phyloP scores from a whole-genome alignment of 2,888 invertebrate genomes.

The Vanessa cardui region DNA sequence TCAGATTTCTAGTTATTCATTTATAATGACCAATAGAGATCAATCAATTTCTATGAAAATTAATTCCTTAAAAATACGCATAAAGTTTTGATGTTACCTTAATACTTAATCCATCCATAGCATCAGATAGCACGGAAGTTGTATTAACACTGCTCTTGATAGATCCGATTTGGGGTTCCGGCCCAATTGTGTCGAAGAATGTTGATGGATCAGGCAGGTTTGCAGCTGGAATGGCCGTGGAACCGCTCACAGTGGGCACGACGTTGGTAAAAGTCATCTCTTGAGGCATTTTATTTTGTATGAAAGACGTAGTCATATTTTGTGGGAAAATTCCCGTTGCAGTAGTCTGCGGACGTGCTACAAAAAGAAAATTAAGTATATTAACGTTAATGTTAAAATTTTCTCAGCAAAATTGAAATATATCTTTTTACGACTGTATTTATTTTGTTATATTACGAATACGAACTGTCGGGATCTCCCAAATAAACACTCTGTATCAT shows the following conservation, averaged over 20 bases:
- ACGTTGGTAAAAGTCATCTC: slow-evolving; percentile 64
- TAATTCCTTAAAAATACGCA: too few relatives aligned
- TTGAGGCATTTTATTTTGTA: slow-evolving; percentile 54
- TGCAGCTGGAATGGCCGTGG: slow-evolving; percentile 64
- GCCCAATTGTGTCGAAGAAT: slow-evolving; percentile 77
- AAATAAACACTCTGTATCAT: slow-evolving; percentile 78
- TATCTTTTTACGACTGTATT: background rate
- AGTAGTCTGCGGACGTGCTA: slow-evolving; percentile 52
- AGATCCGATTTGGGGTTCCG: slow-evolving; percentile 63
- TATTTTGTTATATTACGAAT: background rate
- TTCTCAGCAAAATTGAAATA: background rate
- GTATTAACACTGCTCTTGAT: slow-evolving; percentile 55
- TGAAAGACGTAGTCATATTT: slow-evolving; percentile 62
- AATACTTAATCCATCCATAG: slow-evolving; percentile 67
- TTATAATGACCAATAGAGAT: too few relatives aligned
- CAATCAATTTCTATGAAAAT: too few relatives aligned
- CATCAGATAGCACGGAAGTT: slow-evolving; percentile 60
- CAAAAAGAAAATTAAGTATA: too few relatives aligned
- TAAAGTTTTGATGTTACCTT: slow-evolving; percentile 54
- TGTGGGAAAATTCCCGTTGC: slow-evolving; percentile 55
- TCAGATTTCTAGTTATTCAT: too few relatives aligned
- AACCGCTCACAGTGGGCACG: slow-evolving; percentile 65
- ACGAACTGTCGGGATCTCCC: slow-evolving; percentile 65
- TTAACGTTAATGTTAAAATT: background rate
- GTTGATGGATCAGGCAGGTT: slow-evolving; percentile 77